phyloP scores from a whole-genome alignment of 1,140 invertebrate genomes.

The Drosophila punjabiensis region DNA sequence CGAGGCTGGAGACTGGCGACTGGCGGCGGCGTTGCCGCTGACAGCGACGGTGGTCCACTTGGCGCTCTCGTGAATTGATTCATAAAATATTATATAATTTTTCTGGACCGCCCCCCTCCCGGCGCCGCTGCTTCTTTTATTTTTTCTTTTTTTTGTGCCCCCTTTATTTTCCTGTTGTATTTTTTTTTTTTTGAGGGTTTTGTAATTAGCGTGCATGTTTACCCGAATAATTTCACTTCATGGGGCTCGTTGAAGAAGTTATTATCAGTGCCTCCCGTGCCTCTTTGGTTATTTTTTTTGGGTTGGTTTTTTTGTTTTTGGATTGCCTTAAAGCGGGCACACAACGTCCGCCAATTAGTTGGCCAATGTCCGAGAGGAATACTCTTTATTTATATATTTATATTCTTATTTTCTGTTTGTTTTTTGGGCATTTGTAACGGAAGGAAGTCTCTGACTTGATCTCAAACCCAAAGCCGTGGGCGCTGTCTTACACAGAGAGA shows the following conservation, averaged over 20 bases:
- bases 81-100: conserved; percentile 84
- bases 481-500: conserved; percentile 19
- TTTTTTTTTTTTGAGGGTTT: conserved; percentile 62
- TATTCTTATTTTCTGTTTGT: conserved; percentile 4
- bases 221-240: conserved; percentile 83
- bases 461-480: conserved; percentile 41
- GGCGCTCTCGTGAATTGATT: conserved; percentile 83
- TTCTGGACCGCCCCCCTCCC: conserved; percentile 43
- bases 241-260: conserved; percentile 82
- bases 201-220: conserved; percentile 83
- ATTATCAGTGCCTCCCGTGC: conserved; percentile 57
- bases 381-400: conserved; percentile 15
- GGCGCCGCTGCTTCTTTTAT: conserved; percentile 8
- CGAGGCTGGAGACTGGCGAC: conserved; percentile 5
- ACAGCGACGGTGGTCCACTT: conserved; percentile 81
- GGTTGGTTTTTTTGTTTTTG: conserved; percentile 30
- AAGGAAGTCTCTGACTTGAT: conserved; percentile 64
- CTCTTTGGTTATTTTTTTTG: background rate
- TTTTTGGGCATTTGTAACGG: conserved; percentile 75
- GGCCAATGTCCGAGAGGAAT: conserved; percentile 59
- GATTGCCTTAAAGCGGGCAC: conserved; percentile 52
- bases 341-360: conserved; percentile 78
- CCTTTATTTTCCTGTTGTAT: conserved; percentile 13
- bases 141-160: conserved; percentile 28
- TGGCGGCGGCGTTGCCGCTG: conserved; percentile 64